Base-by-base conservation (phyloP, 2,888 invertebrate species). In the Isoperla grammatica region DNA sequence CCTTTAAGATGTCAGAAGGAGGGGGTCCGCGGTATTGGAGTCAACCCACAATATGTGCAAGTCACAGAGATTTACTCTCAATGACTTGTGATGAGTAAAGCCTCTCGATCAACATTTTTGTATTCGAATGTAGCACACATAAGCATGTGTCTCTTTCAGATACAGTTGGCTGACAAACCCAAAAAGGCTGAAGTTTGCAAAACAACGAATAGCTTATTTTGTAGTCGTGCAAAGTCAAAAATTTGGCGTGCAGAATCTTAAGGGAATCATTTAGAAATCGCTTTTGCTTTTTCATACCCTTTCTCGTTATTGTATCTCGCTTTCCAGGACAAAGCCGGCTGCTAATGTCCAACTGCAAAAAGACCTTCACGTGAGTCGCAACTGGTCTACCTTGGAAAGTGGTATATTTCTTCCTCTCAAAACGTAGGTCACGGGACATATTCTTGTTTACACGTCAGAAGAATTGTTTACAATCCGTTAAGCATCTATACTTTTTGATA, bases 141-240 rank as follows among this genome's bases (percentile, higher is more conserved):
- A 54, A 40, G 19, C 50, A 59, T 20, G 39, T 59, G 17, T 59
- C 59, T 15, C 39, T 48, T 23, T 53, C 59, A 5, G 54, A 23
- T 20, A 42, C 50, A n/a, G 17, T 50, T 11, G 53, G 58, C 20
- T 50, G 50, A 13, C 37, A 39, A 19, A 58, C 50, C 58, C 58
- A 58, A 58, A 58, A 58, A n/a, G 58, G 54, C 13, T 37, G 53
- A 1, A 58, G 12, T 35, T 15, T n/a, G 35, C 29, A 56, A 56
- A 56, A 45, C 35, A 43, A 19, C 13, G 29, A 39, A 13, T 56
- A 56, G 23, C 56, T 20, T 11, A 56, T 15, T 40, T 8, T 39
- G 39, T 23, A 15, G 40, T n/a, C n/a, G n/a, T 37, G 5, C 42
- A 13, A 4, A 12, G n/a, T 43, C 12, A 35, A 56, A 19, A 43